phyloP scores from a whole-genome alignment of 2,113 vertebrate species.

The Rhabdornis inornatus region DNA sequence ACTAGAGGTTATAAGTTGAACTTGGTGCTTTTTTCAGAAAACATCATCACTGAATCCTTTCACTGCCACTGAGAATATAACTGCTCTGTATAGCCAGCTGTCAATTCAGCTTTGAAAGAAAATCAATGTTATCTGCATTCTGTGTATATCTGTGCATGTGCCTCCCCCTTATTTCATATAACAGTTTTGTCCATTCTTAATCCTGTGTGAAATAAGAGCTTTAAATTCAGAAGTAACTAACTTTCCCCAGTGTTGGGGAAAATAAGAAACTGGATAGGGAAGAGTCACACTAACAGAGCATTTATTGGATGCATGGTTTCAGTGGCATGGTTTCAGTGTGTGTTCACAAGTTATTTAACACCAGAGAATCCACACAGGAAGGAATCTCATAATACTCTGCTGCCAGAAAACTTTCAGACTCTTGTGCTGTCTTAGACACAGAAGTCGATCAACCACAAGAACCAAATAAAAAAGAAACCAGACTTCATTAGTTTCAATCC shows the following conservation, averaged over 20 bases:
- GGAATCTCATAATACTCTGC: not conserved
- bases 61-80: not conserved
- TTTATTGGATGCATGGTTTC: not conserved
- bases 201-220: not conserved
- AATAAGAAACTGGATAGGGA: not conserved
- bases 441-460: conserved; percentile 11
- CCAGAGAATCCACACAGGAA: not conserved
- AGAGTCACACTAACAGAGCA: not conserved
- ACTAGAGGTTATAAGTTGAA: not conserved
- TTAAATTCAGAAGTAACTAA: not conserved
- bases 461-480: conserved; percentile 17
- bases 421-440: not conserved
- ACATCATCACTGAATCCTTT: not conserved
- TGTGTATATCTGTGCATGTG: not conserved
- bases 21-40: not conserved
- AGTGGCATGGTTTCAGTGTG: not conserved
- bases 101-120: not conserved
- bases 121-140: not conserved
- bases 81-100: not conserved
- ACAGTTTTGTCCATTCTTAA: not conserved
- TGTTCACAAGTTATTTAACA: not conserved
- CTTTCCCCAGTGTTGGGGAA: not conserved
- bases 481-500: conserved; percentile 22
- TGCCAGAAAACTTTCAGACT: conserved; percentile 3
- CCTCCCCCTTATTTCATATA: not conserved